phyloP scores from a whole-genome alignment of 2,888 invertebrate genomes.

The Noctuana brunneofusca region DNA sequence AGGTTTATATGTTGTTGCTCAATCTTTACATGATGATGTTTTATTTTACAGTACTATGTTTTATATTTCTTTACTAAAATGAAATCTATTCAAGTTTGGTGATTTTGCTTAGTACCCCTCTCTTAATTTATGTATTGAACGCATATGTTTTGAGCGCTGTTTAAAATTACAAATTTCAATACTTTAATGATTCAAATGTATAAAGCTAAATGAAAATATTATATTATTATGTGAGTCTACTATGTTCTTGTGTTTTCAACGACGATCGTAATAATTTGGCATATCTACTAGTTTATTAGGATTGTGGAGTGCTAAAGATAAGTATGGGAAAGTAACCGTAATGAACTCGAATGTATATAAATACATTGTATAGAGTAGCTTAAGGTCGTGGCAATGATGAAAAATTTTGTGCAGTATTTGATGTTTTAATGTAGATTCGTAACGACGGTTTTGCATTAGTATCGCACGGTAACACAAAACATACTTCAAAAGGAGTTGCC shows the following conservation, averaged over 20 bases:
- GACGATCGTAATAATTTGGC: slow-evolving; percentile 45
- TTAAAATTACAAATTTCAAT: no score
- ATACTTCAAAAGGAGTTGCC: slow-evolving; percentile 12
- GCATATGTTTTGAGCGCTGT: no score
- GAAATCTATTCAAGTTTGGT: no score
- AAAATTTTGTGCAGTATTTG: slow-evolving; percentile 32
- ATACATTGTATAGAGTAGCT: slow-evolving; percentile 61
- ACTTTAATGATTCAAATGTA: not conserved
- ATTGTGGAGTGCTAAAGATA: slow-evolving; percentile 68
- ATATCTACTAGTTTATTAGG: slow-evolving; percentile 62
- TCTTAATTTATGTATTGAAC: no score
- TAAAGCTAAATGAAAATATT: not conserved
- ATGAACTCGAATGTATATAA: slow-evolving; percentile 56
- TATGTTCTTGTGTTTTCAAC: not conserved
- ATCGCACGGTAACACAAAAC: no score
- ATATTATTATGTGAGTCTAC: not conserved
- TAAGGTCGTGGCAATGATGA: slow-evolving; percentile 41
- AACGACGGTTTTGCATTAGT: no score
- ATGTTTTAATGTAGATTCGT: slow-evolving; percentile 45
- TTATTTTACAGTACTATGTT: no score
- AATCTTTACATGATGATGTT: no score
- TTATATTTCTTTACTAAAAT: no score
- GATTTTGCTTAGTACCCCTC: no score
- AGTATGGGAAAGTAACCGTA: slow-evolving; percentile 48
- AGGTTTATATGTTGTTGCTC: no score